phyloP scores from a whole-genome alignment of 2,113 vertebrate genomes.

The Sphyrna mokarran region DNA sequence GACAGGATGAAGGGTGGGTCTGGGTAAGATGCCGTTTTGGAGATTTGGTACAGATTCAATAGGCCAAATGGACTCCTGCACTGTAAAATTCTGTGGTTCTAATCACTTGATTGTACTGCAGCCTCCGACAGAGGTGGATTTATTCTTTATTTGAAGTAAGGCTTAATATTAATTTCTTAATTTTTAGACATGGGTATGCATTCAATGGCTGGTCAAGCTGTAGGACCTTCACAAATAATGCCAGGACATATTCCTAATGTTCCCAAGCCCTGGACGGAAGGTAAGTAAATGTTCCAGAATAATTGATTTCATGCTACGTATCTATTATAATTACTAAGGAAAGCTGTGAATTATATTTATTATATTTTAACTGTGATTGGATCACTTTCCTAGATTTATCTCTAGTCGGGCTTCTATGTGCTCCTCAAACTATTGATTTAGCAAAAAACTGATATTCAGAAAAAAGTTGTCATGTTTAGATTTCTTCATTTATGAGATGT shows the following conservation, averaged over 20 bases:
- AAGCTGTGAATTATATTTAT: neutral
- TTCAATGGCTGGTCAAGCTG: slow-evolving; percentile 56
- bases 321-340: neutral
- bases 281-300: slow-evolving; percentile 44
- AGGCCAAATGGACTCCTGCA: too few species aligned
- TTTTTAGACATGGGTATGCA: slow-evolving; percentile 63
- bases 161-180: neutral
- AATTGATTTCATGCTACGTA: neutral
- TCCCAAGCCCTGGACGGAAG: slow-evolving; percentile 70
- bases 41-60: too few species aligned
- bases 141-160: neutral
- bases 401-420: neutral
- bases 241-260: slow-evolving; percentile 59
- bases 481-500: neutral
- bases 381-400: neutral
- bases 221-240: slow-evolving; percentile 60
- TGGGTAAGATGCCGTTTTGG: too few species aligned
- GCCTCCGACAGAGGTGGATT: neutral
- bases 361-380: neutral
- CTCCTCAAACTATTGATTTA: neutral
- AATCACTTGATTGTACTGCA: too few species aligned
- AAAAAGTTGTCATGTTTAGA: neutral
- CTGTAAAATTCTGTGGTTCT: too few species aligned
- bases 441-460: neutral
- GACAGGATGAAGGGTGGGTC: too few species aligned